Evolutionary conservation across 2,113 vertebrate species (phyloP), one percentile per base, ranked within the genome.

Genomic region (Dicaeum eximium): DNA sequence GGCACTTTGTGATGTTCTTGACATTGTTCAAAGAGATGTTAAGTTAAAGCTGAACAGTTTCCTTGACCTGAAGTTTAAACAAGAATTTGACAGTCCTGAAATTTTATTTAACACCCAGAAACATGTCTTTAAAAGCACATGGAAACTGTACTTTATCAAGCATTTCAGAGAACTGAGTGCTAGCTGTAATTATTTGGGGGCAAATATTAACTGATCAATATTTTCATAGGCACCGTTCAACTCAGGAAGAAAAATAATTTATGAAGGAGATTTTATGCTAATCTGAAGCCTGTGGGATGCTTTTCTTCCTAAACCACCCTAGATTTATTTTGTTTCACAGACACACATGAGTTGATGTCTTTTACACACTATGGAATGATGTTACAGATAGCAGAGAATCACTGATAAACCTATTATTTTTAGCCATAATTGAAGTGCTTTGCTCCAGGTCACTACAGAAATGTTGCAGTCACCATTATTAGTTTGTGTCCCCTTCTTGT

Each of bases 1-100:
- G 91, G 91, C 90, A 95, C 88, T 80, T 92, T 77, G 66, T 95
- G 89, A 92, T 95, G 88, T 93, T 98, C 97, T 91, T 98, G 97
- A 96, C 86, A 70, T 96, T 48, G 13, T 96, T 93, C 91, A 91
- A 86, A 96, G 93, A 95, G 82, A 93, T 96, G 91, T 70, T 83
- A 65, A 96, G 86, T 94, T 93, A 92, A 97, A 95, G 50, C 57
- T 57, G 56, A 94, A 69, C 92, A 87, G 50, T 72, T 94, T 97
- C 86, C 62, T 93, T 71, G 79, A 92, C 79, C 73, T 69, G 58
- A 58, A 89, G 54, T 88, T 83, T 97, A 90, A 95, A 88, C 53
- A 96, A 94, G 93, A 94, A 96, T 84, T 57, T 80, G 87, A 78
- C 73, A 90, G 95, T 87, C 47, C 37, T 94, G 53, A 74, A 92